Evolutionary conservation across 2,113 vertebrate species (phyloP), one percentile per base, ranked within the genome.

Genomic region (Siniperca knerii): DNA sequence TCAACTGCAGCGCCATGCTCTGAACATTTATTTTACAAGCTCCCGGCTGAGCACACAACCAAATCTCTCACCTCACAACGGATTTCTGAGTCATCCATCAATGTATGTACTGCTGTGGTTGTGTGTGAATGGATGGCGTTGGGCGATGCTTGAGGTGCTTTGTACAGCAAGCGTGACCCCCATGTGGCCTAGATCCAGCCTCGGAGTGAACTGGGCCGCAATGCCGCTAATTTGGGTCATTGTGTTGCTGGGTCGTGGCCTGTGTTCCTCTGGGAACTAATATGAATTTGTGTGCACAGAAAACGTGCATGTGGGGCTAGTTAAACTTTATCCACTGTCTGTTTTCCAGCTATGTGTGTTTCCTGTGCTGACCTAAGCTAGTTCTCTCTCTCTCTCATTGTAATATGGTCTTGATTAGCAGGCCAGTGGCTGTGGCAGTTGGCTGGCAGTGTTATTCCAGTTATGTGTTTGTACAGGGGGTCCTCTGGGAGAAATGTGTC

Each of bases 401-500:
- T 50, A 81, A 83, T 81, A 61, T 87, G 92, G 81, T 84, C 77
- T 82, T 89, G 77, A 94, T 90, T 89, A 92, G 69, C 83, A 35
- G 84, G 76, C 66, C 72, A 54, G 62, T 42, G 80, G 64, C 82
- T 69, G 86, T 48, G 86, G 86, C 81, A 37, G 79, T n/a, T 68
- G 69, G 71, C 52, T 75, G 65, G 86, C 62, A 62, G 81, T 86
- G 87, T 77, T 87, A 84, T 83, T 92, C 65, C 71, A 84, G 81
- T 64, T 78, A 85, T 90, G 85, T 54, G 80, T 84, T 86, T 85
- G 71, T 79, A 74, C 64, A 81, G 70, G 21, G 57, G 69, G 81
- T 82, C 85, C 78, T 80, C 11, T 0, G 87, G 82, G 86, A 84
- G 61, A 87, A 79, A 87, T 82, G 57, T 82, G 75, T 90, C 85